These are phyloP conservation scores for Hoplias malabaricus DNA, from an alignment of 2,113 vertebrate genomes.

Conservation along the genomic window DNA sequence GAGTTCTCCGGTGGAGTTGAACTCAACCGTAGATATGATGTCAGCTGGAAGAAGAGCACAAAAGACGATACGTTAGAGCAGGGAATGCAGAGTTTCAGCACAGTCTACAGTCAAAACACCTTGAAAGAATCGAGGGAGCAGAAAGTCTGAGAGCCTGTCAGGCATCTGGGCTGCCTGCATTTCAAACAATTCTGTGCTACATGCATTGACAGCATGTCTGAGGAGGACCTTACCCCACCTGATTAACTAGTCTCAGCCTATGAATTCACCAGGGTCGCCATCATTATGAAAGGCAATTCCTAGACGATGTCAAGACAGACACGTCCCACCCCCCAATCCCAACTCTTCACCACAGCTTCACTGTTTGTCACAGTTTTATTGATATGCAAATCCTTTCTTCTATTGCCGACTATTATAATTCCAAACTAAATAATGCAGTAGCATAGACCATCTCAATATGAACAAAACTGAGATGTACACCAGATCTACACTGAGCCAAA, in stretches of 20 bases:
- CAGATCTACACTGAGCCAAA: background rate
- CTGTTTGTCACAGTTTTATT: constrained; percentile 32
- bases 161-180: background rate
- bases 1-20: constrained; percentile 84
- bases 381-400: constrained; percentile 48
- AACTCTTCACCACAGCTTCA: background rate
- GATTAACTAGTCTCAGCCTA: background rate
- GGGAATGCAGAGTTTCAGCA: background rate
- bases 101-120: background rate
- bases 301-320: background rate
- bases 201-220: background rate
- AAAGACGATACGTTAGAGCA: constrained; percentile 2
- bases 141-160: background rate
- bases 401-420: constrained; percentile 13
- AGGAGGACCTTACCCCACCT: background rate
- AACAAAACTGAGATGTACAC: background rate
- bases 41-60: constrained; percentile 63
- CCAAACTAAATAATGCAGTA: background rate
- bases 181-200: background rate
- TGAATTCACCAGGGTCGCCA: background rate
- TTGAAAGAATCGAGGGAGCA: background rate
- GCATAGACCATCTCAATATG: background rate
- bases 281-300: background rate
- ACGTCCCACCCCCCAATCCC: background rate
- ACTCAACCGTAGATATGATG: constrained; percentile 87